Conservation (phyloP, 2,113 vertebrate species). For the Periophthalmus modestus region DNA sequence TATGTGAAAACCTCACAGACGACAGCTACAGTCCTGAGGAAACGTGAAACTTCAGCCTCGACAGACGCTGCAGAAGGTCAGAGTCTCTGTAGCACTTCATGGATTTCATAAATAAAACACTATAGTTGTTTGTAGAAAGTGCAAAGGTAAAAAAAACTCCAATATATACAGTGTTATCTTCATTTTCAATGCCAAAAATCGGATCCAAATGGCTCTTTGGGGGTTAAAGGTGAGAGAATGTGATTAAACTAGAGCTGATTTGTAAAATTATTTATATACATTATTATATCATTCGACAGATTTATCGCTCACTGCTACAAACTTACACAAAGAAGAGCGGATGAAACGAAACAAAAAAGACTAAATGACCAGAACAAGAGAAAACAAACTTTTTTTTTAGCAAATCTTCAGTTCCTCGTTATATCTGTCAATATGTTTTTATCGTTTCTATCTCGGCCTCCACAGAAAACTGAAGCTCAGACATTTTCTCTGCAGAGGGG, state of each 20-base stretch:
- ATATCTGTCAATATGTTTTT: background rate
- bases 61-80: too few relatives aligned
- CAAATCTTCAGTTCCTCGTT: background rate
- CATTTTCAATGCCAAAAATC: too few relatives aligned
- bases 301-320: background rate
- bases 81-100: too few relatives aligned
- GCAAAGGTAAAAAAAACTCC: too few relatives aligned
- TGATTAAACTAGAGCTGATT: background rate
- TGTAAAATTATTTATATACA: background rate
- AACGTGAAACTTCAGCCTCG: too few relatives aligned
- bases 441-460: background rate
- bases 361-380: background rate
- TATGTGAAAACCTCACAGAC: too few relatives aligned
- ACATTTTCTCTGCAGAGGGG: background rate
- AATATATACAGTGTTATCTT: too few relatives aligned
- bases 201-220: too few relatives aligned
- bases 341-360: background rate
- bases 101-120: too few relatives aligned
- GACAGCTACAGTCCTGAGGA: too few relatives aligned
- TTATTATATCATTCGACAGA: background rate
- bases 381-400: background rate
- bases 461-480: background rate
- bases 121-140: too few relatives aligned
- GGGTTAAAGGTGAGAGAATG: too few relatives aligned
- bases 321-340: background rate